phyloP scores from a whole-genome alignment of 2,888 invertebrate species.

The Charanyca ferruginea region DNA sequence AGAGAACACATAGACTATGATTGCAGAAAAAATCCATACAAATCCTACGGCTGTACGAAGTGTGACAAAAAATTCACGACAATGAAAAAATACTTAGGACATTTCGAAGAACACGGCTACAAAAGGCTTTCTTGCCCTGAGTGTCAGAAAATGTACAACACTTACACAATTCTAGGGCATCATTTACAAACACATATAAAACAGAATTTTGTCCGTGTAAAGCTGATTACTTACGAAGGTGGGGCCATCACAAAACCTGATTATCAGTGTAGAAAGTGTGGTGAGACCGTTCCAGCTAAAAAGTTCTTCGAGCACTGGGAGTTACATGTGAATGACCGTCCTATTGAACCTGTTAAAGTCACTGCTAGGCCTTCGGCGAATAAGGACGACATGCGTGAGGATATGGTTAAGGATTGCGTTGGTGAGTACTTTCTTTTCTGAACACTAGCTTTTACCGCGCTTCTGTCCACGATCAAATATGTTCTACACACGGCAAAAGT shows the following conservation, averaged over 20 bases:
- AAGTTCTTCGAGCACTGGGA: conserved; percentile 76
- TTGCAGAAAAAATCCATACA: accelerated
- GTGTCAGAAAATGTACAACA: conserved; percentile 41
- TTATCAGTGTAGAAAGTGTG: conserved; percentile 67
- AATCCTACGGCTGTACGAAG: conserved; percentile 54
- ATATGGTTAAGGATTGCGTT: conserved; percentile 24
- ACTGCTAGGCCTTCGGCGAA: background rate
- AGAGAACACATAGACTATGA: conserved; percentile 36
- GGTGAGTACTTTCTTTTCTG: conserved; percentile 16
- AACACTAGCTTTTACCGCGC: too few species aligned
- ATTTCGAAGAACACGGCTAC: conserved; percentile 67
- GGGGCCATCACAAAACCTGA: background rate
- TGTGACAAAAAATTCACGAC: conserved; percentile 49
- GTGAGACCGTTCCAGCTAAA: accelerated
- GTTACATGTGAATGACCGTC: conserved; percentile 56
- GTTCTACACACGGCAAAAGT: too few species aligned
- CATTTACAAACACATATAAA: conserved; percentile 70
- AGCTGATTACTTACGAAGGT: conserved; percentile 36
- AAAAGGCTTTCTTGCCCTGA: conserved; percentile 59
- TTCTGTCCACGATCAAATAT: too few species aligned
- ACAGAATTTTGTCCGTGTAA: conserved; percentile 45
- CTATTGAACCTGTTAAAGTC: accelerated
- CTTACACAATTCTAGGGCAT: accelerated
- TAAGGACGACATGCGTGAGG: conserved; percentile 6
- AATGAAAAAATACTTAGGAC: conserved; percentile 62